These are phyloP conservation scores for Micrasema minimum DNA, from an alignment of 1,140 invertebrate genomes.

Conservation along the genomic window DNA sequence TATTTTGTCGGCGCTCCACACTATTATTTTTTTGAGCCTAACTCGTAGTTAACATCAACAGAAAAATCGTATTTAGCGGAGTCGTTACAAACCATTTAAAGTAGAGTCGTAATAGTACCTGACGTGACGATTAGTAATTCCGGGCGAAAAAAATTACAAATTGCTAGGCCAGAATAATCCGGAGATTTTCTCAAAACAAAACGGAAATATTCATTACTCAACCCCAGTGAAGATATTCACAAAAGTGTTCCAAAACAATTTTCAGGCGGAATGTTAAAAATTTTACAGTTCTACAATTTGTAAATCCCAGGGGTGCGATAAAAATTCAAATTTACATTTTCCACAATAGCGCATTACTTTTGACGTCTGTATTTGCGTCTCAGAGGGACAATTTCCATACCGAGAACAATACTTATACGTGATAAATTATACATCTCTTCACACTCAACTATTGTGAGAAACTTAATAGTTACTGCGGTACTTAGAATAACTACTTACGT, in stretches of 20 bases:
- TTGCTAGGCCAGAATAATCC: no score
- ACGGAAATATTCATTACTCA: neutral
- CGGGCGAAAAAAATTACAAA: no score
- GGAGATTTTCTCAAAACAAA: no score
- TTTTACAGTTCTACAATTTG: conserved; percentile 13
- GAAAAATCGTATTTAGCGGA: no score
- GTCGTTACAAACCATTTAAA: no score
- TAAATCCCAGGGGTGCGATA: conserved; percentile 16
- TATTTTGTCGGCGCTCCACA: no score
- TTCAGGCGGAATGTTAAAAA: conserved; percentile 33
- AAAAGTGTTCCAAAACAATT: conserved; percentile 27
- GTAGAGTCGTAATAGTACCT: no score
- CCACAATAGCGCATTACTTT: conserved; percentile 34
- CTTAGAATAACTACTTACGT: no score
- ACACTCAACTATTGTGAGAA: conserved; percentile 9
- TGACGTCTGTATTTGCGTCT: conserved; percentile 24
- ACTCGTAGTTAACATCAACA: no score
- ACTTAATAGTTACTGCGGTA: no score
- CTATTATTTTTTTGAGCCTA: no score
- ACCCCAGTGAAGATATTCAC: conserved; percentile 15
- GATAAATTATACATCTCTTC: conserved; percentile 24
- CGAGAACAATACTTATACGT: conserved; percentile 30
- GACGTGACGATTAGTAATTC: no score
- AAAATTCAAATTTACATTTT: conserved; percentile 39
- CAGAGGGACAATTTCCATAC: conserved; percentile 18